Base-by-base conservation (phyloP, 2,113 vertebrate species). In the Tor tambroides region DNA sequence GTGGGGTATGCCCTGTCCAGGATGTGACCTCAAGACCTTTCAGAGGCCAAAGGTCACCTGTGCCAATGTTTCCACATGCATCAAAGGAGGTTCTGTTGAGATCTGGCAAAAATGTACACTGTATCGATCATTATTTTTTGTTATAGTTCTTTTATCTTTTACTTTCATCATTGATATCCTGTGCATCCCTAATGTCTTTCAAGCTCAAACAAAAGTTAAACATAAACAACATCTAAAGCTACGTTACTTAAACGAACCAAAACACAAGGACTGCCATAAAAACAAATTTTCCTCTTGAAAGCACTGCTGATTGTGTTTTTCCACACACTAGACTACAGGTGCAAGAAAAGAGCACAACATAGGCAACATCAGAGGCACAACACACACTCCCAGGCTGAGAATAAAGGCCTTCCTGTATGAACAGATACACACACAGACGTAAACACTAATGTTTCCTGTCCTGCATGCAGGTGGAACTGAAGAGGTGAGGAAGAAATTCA, bases 341-440 rank as follows among this genome's bases (percentile, higher is more conserved):
- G 87, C 65, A 19, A 14, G 23, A 79, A 30, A 71, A 81, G 19
- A 84, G 63, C 30, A 87, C 79, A 87, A 89, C 76, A 79, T 11
- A 54, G 49, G 80, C 51, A 46, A 78, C 85, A 89, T 82, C 51
- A 83, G 65, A 89, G 41, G 59, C 75, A 81, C 72, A 28, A 85
- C 83, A 83, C 80, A 78, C 30, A 87, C 80, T 83, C 85, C 80
- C 87, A 91, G 91, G 28, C 75, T 85, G 85, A 89, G 91, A 94
- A 94, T 94, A 93, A 95, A 95, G 93, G 92, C 90, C 92, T 94
- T 94, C 93, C 94, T 95, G 93, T 82, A 92, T 93, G 94, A 92
- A 92, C 91, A 84, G 87, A 91, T 30, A 78, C 89, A 90, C 91
- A 85, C 91, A 87, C 89, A 91, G 91, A 86, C 30, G 43, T 85